A percentile compares a stretch with the other conserved stretches of the same genome.
Evolutionary conservation across 2,888 invertebrate genomes (phyloP).

Genomic region (Monochamus alternatus): DNA sequence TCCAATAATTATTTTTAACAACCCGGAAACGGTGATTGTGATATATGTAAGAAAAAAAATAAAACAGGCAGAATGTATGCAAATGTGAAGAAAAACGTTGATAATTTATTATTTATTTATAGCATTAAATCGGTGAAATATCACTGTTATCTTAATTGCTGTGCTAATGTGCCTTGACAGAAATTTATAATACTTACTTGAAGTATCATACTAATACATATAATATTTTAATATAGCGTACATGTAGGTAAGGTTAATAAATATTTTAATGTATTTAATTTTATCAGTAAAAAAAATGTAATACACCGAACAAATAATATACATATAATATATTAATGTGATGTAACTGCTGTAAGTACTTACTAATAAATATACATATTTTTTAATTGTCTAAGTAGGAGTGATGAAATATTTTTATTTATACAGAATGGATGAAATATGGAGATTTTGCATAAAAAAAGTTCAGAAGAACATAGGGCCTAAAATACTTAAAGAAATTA

Average conservation of each 20-base stretch:
- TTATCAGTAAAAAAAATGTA: no score
- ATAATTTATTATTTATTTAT: conserved; percentile 8
- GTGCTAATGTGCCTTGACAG: background rate
- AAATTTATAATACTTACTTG: background rate
- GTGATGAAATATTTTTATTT: background rate
- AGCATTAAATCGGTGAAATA: conserved; percentile 4
- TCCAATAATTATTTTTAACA: no score
- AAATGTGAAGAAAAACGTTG: background rate
- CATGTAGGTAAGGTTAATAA: no score
- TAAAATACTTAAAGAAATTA: no score
- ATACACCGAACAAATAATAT: no score
- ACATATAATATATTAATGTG: no score
- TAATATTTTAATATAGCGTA: background rate
- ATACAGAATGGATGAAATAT: background rate
- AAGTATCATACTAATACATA: background rate
- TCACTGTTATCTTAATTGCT: conserved; percentile 1
- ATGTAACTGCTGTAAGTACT: background rate
- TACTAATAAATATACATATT: background rate
- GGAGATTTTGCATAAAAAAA: no score
- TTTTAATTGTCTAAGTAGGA: background rate
- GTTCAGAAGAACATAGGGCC: no score
- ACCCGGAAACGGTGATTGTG: no score
- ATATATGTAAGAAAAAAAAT: no score
- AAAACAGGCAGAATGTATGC: background rate
- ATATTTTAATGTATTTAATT: no score